Conservation (phyloP, 2,113 vertebrate genomes). For the Nesospiza acunhae region DNA sequence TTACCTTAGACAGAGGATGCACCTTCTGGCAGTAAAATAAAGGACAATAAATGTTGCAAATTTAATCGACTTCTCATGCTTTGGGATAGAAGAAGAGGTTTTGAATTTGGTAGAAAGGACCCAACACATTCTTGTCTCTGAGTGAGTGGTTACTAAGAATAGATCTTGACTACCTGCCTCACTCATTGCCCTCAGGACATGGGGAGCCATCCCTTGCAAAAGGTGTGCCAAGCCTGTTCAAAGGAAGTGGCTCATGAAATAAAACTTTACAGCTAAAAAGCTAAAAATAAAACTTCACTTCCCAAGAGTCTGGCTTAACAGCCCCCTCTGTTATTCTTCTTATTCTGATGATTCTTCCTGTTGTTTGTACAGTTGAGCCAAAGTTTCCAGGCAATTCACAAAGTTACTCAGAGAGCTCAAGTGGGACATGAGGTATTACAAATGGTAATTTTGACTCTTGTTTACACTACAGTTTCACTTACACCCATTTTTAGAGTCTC, state of each 20-base stretch:
- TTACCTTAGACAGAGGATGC: not conserved
- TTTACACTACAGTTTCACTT: not conserved
- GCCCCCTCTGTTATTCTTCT: slow-evolving; percentile 5
- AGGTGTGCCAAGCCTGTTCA: not conserved
- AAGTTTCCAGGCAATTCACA: slow-evolving; percentile 18
- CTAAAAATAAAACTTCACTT: slow-evolving; percentile 30
- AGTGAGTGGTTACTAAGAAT: not conserved
- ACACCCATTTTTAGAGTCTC: not conserved
- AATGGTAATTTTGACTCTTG: not conserved
- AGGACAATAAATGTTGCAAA: not conserved
- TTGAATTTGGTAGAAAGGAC: not conserved
- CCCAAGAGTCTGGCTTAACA: not conserved
- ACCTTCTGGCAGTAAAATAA: not conserved
- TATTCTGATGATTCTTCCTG: slow-evolving; percentile 31
- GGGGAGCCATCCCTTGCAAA: not conserved
- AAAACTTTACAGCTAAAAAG: slow-evolving; percentile 10
- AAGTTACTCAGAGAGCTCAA: not conserved
- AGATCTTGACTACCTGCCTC: not conserved
- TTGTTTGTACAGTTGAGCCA: slow-evolving; percentile 27
- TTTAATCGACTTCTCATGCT: not conserved
- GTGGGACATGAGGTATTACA: not conserved
- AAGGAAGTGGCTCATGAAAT: not conserved
- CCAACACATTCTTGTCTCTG: not conserved
- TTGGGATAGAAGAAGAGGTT: not conserved
- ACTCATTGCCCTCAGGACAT: not conserved